Percentiles rank a stretch among this genome's conserved stretches.
Conservation (phyloP, 2,797 vertebrate genomes). For the Esox lucius region DNA sequence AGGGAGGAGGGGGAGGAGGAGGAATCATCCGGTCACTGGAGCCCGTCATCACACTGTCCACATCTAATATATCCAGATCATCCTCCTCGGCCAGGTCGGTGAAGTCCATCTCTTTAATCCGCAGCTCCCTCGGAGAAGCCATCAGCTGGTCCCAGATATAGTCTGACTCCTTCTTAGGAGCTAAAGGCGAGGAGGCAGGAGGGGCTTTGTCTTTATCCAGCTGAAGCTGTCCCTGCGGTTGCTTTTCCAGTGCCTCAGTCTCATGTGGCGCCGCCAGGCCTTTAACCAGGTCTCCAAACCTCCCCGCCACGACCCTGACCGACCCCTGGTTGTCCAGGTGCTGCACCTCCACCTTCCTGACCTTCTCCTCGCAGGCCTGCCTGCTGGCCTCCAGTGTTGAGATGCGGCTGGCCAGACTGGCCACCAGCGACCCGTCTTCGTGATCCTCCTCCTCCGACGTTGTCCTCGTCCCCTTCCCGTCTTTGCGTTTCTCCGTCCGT, state of each 20-base stretch:
- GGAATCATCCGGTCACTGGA: slow-evolving; percentile 75
- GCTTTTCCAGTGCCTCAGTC: slow-evolving; percentile 74
- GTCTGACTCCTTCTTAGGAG: slow-evolving; percentile 91
- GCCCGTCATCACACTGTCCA: slow-evolving; percentile 77
- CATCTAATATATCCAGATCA: slow-evolving; percentile 88
- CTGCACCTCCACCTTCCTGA: slow-evolving; percentile 84
- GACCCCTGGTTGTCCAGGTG: slow-evolving; percentile 89
- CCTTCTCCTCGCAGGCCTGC: slow-evolving; percentile 81
- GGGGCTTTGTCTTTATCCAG: slow-evolving; percentile 67
- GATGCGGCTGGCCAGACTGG: slow-evolving; percentile 85
- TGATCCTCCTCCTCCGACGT: slow-evolving; percentile 58
- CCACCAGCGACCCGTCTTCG: slow-evolving; percentile 77
- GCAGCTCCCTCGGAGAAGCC: slow-evolving; percentile 89
- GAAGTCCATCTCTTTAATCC: slow-evolving; percentile 98
- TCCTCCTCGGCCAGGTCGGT: slow-evolving; percentile 94
- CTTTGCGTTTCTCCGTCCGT: slow-evolving; percentile 67
- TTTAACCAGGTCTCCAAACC: slow-evolving; percentile 87
- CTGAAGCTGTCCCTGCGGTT: slow-evolving; percentile 36
- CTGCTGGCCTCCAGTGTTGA: slow-evolving; percentile 87
- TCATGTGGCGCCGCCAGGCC: slow-evolving; percentile 73
- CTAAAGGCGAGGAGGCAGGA: slow-evolving; percentile 41
- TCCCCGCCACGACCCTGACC: slow-evolving; percentile 88
- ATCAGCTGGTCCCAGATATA: slow-evolving; percentile 98
- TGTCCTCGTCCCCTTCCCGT: slow-evolving; percentile 66
- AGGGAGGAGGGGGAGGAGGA: slow-evolving; percentile 83